Evolutionary conservation across 2,113 vertebrate species (phyloP).

Genomic region (Heliornis fulica): DNA sequence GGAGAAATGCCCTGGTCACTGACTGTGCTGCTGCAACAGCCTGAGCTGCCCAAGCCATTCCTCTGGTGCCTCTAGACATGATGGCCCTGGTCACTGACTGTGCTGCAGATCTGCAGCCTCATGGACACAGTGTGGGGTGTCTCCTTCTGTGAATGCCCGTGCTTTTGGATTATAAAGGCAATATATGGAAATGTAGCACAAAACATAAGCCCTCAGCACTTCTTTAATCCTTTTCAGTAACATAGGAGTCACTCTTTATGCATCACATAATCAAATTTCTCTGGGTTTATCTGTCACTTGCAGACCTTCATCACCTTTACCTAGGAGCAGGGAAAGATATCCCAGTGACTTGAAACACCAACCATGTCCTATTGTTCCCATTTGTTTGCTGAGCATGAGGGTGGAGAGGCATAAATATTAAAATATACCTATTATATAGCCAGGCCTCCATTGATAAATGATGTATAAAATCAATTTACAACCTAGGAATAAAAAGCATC

Average conservation of each 20-base stretch:
- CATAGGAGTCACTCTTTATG: neutral
- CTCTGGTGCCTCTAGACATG: neutral
- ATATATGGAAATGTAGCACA: neutral
- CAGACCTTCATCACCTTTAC: neutral
- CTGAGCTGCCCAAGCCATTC: neutral
- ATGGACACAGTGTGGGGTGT: rapidly evolving
- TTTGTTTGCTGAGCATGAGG: conserved; percentile 32
- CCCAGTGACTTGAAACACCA: neutral
- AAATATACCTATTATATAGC: conserved; percentile 67
- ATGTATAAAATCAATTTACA: conserved; percentile 78
- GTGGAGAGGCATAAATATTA: conserved; percentile 49
- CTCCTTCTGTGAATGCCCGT: neutral
- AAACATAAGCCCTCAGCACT: neutral
- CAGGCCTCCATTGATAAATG: conserved; percentile 66
- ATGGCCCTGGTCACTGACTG: rapidly evolving
- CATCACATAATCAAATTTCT: neutral
- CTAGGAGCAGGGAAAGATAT: neutral
- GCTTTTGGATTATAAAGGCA: neutral
- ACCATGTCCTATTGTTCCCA: conserved; percentile 30
- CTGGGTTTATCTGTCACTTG: conserved; percentile 8
- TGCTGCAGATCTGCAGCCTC: neutral
- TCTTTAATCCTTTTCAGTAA: conserved; percentile 12
- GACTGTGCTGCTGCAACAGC: neutral
- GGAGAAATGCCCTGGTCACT: no score
- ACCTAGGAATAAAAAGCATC: conserved; percentile 63